Base-by-base conservation (phyloP, 2,888 invertebrate species). In the Drosophila phalerata region DNA sequence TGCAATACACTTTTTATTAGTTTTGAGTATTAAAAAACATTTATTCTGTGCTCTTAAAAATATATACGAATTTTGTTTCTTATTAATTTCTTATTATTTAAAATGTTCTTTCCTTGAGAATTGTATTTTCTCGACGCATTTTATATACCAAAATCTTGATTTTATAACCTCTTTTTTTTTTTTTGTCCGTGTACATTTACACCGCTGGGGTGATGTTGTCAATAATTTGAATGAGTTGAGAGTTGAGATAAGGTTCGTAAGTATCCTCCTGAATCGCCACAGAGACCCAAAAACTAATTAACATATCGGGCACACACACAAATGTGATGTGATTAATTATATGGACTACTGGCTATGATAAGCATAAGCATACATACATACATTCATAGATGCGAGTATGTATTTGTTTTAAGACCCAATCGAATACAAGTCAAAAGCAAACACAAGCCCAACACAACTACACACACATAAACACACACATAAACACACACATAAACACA, bases 251-350 rank as follows among this genome's bases (percentile, higher is more conserved):
- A 6, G 37, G 8, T 1, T 28, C 61, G 30, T 43, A 32, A 64
- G 30, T 43, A 32, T 28, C 40, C 40, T 19, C 17, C 42, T 8
- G n/a, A 11, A 55, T 34, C 30, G 17, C 13, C 25, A 51, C 17
- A 42, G 57, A 45, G 37, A 17, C 28, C 28, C 40, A 49, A 43
- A 32, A 32, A 47, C 15, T 71, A n/a, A 76, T 69, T 60, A 62
- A 43, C 69, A 73, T 64, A 67, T 58, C 38, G 13, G 22, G 47
- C 30, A 19, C 53, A 34, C 45, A 49, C 30, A 45, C 55, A 72
- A 72, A 71, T 61, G 71, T 62, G 51, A 71, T 61, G 71, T 62
- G 51, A 72, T 75, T 79, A 79, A 72, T 77, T 79, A 79, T 43
- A 65, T 79, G 72, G 68, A 49, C 52, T 48, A 49, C 37, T 64